Base-by-base conservation (phyloP, 2,113 vertebrate genomes). In the Phoxinus phoxinus region DNA sequence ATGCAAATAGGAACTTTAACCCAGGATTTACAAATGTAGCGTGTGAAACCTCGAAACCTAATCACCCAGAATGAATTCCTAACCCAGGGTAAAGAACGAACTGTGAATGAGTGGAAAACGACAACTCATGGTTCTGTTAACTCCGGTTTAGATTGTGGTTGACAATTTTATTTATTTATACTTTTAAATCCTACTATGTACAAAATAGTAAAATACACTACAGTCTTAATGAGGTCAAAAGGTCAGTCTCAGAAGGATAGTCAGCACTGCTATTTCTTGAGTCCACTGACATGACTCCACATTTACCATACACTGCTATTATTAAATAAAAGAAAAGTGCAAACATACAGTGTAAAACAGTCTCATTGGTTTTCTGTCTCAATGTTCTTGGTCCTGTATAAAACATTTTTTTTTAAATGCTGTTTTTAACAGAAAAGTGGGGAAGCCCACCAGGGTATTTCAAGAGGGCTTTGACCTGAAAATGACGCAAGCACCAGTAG, bases 381-480 rank as follows among this genome's bases (percentile, higher is more conserved):
- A n/a, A 41, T 23, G 73, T 41, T 21, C 44, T 27, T 71, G 35
- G 21, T 23, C 35, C 17, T 23, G 32, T 37, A 7, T 0, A 1
- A 37, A 37, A 37, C 1, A 0, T 69, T 32, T 3, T 37, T 44
- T 69, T 30, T 41, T 35, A 83, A 73, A 2, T 75, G 44, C 32
- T 61, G 32, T 89, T 86, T 80, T 32, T 10, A 23, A 10, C 27
- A 86, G 65, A 79, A 86, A 86, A 44, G 12, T 51, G 71, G 85
- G 81, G 27, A 84, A 76, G 81, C 87, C 87, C 81, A 81, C 81
- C 81, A 61, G 87, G 77, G 82, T 86, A 71, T 86, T 88, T 84
- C 77, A 84, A 46, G 35, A 86, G 78, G 53, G 3, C 67, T 67
- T 59, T 65, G 32, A 84, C 81, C 75, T 74, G 10, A 59, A 76